Evolutionary conservation across 30 jellyfish, hydroid and myxozoan species (phyloP).

Genomic region (Aurelia sp.): DNA sequence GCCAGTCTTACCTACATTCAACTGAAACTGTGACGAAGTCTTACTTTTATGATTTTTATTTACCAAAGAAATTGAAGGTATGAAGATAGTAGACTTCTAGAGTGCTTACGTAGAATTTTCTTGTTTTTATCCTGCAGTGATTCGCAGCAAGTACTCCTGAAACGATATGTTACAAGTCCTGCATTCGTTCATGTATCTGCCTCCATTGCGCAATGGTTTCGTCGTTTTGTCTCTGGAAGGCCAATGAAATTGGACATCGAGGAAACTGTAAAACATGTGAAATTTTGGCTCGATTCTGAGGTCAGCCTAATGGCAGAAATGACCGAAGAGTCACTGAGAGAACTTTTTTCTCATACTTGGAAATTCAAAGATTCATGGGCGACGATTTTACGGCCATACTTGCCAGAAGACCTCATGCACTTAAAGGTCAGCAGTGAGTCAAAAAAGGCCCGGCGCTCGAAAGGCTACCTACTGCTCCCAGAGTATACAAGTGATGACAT

Average conservation of each 20-base stretch:
- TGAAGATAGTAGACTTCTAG: too few species aligned
- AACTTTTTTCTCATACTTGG: constrained; percentile 24
- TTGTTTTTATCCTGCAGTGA: constrained; percentile 13
- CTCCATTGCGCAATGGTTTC: constrained; percentile 44
- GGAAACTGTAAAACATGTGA: neutral
- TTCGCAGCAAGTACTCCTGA: constrained; percentile 32
- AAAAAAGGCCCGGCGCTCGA: too few species aligned
- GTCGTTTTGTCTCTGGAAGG: constrained; percentile 6
- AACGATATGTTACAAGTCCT: constrained; percentile 47
- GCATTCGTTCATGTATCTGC: constrained; percentile 40
- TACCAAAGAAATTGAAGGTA: too few species aligned
- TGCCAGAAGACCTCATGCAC: constrained; percentile 22
- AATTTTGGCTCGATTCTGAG: constrained; percentile 40
- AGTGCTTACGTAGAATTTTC: too few species aligned
- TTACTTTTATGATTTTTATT: too few species aligned
- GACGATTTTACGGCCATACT: neutral
- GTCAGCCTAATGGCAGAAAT: constrained; percentile 21
- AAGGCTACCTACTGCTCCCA: too few species aligned
- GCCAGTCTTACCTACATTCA: too few species aligned
- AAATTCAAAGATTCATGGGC: constrained; percentile 33
- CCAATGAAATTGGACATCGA: constrained; percentile 16
- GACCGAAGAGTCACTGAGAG: constrained; percentile 28
- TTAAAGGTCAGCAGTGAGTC: constrained; percentile 17
- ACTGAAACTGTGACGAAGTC: too few species aligned
- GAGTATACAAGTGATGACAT: too few species aligned